phyloP scores from a whole-genome alignment of 2,888 invertebrate species.

The Spicauda simplicius region DNA sequence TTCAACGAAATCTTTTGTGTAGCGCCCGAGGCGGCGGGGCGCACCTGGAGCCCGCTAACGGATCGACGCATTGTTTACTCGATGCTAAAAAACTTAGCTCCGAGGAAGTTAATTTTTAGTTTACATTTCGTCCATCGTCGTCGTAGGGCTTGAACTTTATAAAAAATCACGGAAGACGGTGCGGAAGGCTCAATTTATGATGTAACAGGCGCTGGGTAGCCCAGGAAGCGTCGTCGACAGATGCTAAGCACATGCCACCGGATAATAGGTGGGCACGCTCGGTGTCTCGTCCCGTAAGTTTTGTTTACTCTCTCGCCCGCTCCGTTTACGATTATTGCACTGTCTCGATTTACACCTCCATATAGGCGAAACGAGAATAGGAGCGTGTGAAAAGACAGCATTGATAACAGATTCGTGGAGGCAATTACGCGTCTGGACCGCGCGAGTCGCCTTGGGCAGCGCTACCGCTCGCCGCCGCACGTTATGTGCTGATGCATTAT shows the following conservation, averaged over 20 bases:
- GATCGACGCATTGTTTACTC: conserved; percentile 68
- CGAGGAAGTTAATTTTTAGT: conserved; percentile 73
- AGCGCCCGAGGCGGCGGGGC: conserved; percentile 64
- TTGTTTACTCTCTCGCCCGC: conserved; percentile 56
- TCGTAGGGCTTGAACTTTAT: conserved; percentile 67
- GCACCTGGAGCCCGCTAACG: conserved; percentile 68
- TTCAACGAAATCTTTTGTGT: conserved; percentile 81
- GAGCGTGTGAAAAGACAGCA: conserved; percentile 70
- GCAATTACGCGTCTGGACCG: conserved; percentile 64
- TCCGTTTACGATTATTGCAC: conserved; percentile 60
- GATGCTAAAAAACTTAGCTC: conserved; percentile 71
- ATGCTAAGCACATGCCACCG: conserved; percentile 73
- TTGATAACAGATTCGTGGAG: conserved; percentile 70
- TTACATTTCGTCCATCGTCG: conserved; percentile 81
- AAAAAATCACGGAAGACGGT: conserved; percentile 79
- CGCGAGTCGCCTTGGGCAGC: conserved; percentile 52
- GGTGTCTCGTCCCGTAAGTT: conserved; percentile 62
- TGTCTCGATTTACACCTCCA: conserved; percentile 57
- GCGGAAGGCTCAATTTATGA: conserved; percentile 83
- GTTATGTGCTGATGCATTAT: conserved; percentile 67
- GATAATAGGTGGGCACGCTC: conserved; percentile 69
- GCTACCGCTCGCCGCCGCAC: conserved; percentile 67
- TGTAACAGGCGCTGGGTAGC: conserved; percentile 62
- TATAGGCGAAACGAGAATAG: conserved; percentile 54
- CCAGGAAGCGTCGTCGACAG: conserved; percentile 81